Conservation (phyloP, 2,113 vertebrate species). For the Acanthisitta chloris region DNA sequence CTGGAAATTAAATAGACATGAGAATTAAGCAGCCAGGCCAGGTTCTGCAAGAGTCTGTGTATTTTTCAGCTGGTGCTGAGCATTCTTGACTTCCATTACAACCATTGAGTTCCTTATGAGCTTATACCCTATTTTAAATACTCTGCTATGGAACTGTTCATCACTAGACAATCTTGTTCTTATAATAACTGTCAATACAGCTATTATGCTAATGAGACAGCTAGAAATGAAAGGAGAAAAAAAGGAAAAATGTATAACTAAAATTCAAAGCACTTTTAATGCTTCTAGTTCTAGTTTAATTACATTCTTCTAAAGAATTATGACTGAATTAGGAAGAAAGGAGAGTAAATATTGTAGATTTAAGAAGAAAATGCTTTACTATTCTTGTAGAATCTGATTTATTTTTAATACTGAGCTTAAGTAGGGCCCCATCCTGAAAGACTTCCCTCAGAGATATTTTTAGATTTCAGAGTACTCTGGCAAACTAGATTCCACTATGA, state of each 20-base stretch:
- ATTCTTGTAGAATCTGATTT: neutral
- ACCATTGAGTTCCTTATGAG: neutral
- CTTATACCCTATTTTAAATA: constrained; percentile 13
- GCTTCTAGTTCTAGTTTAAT: constrained; percentile 26
- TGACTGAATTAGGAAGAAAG: neutral
- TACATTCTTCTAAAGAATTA: constrained; percentile 5
- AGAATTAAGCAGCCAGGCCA: neutral
- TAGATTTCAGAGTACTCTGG: neutral
- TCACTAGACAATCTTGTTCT: constrained; percentile 33
- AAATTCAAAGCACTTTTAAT: constrained; percentile 5
- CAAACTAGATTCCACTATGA: neutral
- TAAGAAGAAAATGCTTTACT: neutral
- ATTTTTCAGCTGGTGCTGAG: neutral
- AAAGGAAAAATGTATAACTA: neutral
- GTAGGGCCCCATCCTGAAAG: neutral
- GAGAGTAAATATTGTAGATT: neutral
- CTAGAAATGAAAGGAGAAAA: constrained; percentile 33
- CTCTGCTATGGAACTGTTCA: constrained; percentile 2
- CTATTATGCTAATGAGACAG: constrained; percentile 51
- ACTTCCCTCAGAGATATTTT: neutral
- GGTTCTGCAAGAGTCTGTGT: neutral
- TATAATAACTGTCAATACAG: constrained; percentile 41
- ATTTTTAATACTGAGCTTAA: neutral
- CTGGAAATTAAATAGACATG: neutral
- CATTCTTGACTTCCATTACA: neutral